Evolutionary conservation across 2,797 vertebrate species (phyloP).

Genomic region (Poeciliopsis paucimaculata): DNA sequence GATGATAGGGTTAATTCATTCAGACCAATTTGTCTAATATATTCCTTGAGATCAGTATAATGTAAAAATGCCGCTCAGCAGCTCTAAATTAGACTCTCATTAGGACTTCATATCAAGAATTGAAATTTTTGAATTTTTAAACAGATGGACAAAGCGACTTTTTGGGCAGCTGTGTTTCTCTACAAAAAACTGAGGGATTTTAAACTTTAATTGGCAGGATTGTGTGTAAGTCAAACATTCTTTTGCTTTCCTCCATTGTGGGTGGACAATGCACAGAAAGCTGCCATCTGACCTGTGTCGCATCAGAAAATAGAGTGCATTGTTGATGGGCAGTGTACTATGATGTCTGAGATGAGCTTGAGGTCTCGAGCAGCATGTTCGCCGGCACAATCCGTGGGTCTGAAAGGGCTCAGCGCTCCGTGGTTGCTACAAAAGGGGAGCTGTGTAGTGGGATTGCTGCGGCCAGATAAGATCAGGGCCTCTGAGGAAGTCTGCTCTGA

Average conservation of each 20-base stretch:
- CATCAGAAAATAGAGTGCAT: conserved; percentile 74
- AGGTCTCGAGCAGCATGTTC: conserved; percentile 70
- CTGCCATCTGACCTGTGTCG: conserved; percentile 67
- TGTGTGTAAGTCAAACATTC: conserved; percentile 30
- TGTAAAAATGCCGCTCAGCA: conserved; percentile 64
- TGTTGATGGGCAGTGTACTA: conserved; percentile 79
- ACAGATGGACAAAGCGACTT: background rate
- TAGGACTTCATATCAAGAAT: conserved; percentile 33
- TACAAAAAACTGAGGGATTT: background rate
- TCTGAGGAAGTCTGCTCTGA: conserved; percentile 81
- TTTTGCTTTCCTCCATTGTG: conserved; percentile 57
- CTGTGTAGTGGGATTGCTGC: conserved; percentile 78
- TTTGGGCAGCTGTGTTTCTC: background rate
- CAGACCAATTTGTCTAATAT: conserved; percentile 64
- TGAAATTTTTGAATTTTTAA: conserved; percentile 38
- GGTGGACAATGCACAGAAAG: conserved; percentile 67
- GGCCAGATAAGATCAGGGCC: conserved; percentile 80
- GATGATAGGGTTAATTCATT: conserved; percentile 33
- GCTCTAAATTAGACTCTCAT: conserved; percentile 43
- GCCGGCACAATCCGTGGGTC: conserved; percentile 62
- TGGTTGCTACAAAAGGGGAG: conserved; percentile 72
- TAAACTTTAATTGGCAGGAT: background rate
- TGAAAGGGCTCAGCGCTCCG: conserved; percentile 73
- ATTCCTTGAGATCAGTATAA: conserved; percentile 65
- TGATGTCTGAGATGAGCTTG: conserved; percentile 79